Evolutionary conservation across 2,888 invertebrate species (phyloP).

Genomic region (Adineta ricciae): DNA sequence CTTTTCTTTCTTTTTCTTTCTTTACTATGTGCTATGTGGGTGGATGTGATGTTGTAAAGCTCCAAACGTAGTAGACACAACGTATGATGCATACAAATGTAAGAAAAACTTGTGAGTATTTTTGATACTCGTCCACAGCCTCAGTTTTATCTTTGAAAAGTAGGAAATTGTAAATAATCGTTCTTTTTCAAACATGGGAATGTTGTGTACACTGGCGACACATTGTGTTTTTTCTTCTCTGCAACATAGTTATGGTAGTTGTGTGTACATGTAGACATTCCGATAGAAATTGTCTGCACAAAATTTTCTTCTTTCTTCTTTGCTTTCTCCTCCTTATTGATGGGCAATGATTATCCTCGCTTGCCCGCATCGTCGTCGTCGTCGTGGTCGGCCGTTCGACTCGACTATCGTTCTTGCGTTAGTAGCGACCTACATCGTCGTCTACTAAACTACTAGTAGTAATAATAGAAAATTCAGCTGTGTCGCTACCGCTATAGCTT

Average conservation of each 20-base stretch:
- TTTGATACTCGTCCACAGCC: background rate
- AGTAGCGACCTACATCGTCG: background rate
- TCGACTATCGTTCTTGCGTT: constrained; percentile 5
- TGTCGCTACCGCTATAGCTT: background rate
- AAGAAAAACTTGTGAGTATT: background rate
- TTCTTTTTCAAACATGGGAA: background rate
- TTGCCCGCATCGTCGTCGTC: constrained; percentile 10
- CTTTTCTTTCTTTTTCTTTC: background rate
- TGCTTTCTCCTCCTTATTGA: background rate
- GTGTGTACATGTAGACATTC: background rate
- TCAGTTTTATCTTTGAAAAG: background rate
- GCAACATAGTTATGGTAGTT: background rate
- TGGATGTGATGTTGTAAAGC: constrained; percentile 4
- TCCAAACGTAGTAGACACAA: background rate
- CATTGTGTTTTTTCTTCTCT: background rate
- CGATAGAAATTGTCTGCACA: background rate
- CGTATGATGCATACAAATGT: background rate
- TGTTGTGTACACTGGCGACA: background rate
- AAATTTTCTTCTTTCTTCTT: background rate
- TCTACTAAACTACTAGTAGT: background rate
- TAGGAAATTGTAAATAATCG: background rate
- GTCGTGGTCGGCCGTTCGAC: background rate
- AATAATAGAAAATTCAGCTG: background rate
- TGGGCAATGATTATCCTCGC: constrained; percentile 5
- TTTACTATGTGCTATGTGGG: background rate